Percentiles rank a stretch among this genome's conserved stretches.
Evolutionary conservation across 2,797 vertebrate species (phyloP).

Genomic region (Phoxinus dragarum): DNA sequence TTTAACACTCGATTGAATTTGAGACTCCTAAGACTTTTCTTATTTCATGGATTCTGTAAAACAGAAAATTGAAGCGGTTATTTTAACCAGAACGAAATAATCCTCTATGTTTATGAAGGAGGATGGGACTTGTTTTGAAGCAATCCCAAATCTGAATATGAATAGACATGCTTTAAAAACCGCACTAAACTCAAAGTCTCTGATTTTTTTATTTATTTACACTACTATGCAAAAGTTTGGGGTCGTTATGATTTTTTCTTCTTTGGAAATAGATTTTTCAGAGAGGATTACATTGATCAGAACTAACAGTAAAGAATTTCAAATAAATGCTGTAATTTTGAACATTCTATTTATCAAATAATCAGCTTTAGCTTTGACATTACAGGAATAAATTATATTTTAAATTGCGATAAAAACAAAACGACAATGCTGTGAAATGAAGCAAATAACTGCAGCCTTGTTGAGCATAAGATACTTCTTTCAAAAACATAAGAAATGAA

Average conservation of each 20-base stretch:
- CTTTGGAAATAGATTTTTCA: background rate
- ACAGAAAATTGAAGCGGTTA: slow-evolving; percentile 8
- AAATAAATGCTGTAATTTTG: background rate
- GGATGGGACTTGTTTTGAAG: slow-evolving; percentile 5
- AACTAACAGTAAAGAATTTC: background rate
- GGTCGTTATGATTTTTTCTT: background rate
- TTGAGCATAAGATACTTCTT: background rate
- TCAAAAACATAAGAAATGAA: background rate
- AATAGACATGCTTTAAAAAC: slow-evolving; percentile 1
- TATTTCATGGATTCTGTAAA: slow-evolving; percentile 32
- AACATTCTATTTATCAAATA: background rate
- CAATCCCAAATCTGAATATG: background rate
- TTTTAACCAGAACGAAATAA: slow-evolving; percentile 14
- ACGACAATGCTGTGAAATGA: no score
- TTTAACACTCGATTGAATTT: slow-evolving; percentile 27
- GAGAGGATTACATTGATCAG: background rate
- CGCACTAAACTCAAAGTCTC: background rate
- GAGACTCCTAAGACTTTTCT: background rate
- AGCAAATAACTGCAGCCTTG: background rate
- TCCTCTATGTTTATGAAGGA: background rate
- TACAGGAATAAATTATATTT: background rate
- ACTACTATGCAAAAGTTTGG: background rate
- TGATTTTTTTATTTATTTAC: background rate
- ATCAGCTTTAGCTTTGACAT: background rate
- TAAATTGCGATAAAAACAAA: background rate